phyloP scores from a whole-genome alignment of 1,140 invertebrate species.

The Rhagoletis pomonella region DNA sequence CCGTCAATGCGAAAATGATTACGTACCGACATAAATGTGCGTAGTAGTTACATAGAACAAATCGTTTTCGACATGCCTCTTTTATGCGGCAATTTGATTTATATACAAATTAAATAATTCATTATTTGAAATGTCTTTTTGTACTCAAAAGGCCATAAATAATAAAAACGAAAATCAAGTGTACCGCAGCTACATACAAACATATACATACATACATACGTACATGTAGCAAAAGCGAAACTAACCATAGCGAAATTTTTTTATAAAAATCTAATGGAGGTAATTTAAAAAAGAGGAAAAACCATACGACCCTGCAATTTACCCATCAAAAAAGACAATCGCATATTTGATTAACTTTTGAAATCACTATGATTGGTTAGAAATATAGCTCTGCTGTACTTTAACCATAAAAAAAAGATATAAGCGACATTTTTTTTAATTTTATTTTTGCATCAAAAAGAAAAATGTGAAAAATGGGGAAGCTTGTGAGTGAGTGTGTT shows the following conservation, averaged over 20 bases:
- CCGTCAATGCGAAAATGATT: background rate
- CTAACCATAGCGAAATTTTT: background rate
- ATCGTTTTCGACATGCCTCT: conserved; percentile 6
- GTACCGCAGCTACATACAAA: background rate
- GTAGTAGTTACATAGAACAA: background rate
- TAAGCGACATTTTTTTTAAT: too few species aligned
- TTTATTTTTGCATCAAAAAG: too few species aligned
- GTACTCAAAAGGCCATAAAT: background rate
- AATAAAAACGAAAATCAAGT: conserved; percentile 9
- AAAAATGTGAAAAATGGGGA: too few species aligned
- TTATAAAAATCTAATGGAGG: background rate
- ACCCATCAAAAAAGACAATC: conserved; percentile 7
- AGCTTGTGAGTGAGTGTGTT: too few species aligned
- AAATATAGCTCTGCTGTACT: too few species aligned
- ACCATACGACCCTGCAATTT: too few species aligned
- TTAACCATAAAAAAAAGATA: too few species aligned
- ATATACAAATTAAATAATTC: conserved; percentile 46
- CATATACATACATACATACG: too few species aligned
- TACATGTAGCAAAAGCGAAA: background rate
- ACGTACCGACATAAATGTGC: background rate
- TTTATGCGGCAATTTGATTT: conserved; percentile 10
- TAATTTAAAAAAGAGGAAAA: background rate
- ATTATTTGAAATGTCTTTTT: background rate
- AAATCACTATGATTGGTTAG: too few species aligned
- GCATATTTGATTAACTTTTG: background rate